Evolutionary conservation across 2,888 invertebrate species (phyloP).

Genomic region (Operophtera brumata): DNA sequence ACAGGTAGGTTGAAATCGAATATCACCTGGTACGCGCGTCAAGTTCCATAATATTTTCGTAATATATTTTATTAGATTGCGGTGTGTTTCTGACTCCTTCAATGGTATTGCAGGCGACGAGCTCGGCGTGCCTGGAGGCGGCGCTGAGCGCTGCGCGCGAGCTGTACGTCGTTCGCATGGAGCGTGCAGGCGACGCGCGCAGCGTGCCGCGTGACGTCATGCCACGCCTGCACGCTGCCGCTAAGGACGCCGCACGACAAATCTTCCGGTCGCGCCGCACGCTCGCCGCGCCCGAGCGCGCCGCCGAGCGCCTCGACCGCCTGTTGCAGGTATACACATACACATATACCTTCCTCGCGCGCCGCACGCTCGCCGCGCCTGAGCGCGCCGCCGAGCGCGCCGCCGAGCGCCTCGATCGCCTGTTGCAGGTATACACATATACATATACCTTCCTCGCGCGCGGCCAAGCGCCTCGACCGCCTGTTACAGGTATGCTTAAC

Average conservation of each 20-base stretch:
- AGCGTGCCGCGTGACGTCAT: constrained; percentile 18
- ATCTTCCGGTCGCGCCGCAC: constrained; percentile 36
- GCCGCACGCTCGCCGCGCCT: constrained; percentile 29
- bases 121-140: constrained; percentile 29
- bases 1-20: constrained; percentile 89
- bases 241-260: constrained; percentile 12
- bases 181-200: constrained; percentile 33
- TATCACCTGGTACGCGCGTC: neutral
- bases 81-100: neutral
- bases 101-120: constrained; percentile 32
- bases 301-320: constrained; percentile 10
- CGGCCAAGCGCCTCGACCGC: constrained; percentile 10
- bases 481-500: constrained; percentile 18
- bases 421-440: neutral
- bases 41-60: no score
- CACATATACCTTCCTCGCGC: constrained; percentile 31
- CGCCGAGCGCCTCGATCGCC: constrained; percentile 11
- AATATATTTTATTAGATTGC: no score
- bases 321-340: constrained; percentile 19
- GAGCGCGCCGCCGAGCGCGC: constrained; percentile 19
- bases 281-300: constrained; percentile 25
- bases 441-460: neutral
- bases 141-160: constrained; percentile 32
- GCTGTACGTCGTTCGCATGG: constrained; percentile 34
- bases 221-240: constrained; percentile 17